Evolutionary conservation across 2,797 vertebrate species (phyloP), one percentile per base, ranked within the genome.

Genomic region (Eospalax fontanierii): DNA sequence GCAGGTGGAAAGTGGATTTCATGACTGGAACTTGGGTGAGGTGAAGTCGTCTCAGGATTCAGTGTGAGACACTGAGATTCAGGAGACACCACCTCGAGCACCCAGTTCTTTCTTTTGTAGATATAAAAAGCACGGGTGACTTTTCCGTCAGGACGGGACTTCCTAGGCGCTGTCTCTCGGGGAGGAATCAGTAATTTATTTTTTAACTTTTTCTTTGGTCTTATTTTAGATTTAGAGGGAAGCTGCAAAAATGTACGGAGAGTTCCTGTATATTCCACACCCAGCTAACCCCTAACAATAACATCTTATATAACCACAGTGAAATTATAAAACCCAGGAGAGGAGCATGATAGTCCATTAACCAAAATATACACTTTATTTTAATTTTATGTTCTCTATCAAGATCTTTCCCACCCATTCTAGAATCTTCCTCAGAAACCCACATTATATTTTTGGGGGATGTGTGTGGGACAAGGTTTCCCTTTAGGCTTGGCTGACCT

Each of bases 201-300:
- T 89, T 90, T 70, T 30, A 80, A 38, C 18, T 33, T 92, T 94
- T 94, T 46, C 50, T 86, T 94, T 68, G 35, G 93, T 65, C 61
- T 95, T 87, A 94, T 94, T 96, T 96, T 95, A 84, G 71, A 89
- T 50, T 65, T 93, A 81, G 61, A 81, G 70, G 50, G 50, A 96
- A 92, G 30, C 86, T 96, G 61, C 16, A 75, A 84, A 75, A 93
- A 75, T 73, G 30, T 75, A 70, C 68, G 73, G 76, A 71, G 50
- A 85, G 59, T 87, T 90, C 43, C 43, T 91, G 1, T 87, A 12
- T 89, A 38, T 83, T n/a, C 28, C 7, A 94, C 50, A 85, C 65
- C 19, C 24, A 46, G 54, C 59, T 18, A 79, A 84, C 26, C 26
- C 95, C 38, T 93, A 70, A 86, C 65, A 88, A 92, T 93, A 88